A percentile compares a stretch with the other conserved stretches of the same genome.
These are phyloP conservation scores for Gordius sp. DNA, from an alignment of 2,888 invertebrate species.

Conservation along the genomic window DNA sequence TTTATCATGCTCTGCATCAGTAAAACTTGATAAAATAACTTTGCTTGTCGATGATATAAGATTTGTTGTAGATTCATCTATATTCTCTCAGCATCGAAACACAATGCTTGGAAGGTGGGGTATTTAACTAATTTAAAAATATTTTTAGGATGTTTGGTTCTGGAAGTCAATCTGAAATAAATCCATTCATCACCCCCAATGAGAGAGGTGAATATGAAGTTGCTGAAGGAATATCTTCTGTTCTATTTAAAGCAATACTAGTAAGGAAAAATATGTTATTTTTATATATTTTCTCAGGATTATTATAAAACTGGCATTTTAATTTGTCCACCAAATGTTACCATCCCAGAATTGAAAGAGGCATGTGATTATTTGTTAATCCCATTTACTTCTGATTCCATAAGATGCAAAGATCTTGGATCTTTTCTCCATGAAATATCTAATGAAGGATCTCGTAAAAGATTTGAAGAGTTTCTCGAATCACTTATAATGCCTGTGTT, in stretches of 20 bases:
- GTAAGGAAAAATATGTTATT: constrained; percentile 22
- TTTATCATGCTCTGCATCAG: not conserved
- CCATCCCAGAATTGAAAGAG: constrained; percentile 79
- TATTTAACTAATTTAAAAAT: constrained; percentile 4
- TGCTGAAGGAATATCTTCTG: constrained; percentile 79
- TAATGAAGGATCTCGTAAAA: constrained; percentile 90
- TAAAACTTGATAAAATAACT: constrained; percentile 37
- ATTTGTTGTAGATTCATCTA: constrained; percentile 66
- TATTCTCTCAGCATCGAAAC: constrained; percentile 77
- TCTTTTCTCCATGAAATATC: constrained; percentile 78
- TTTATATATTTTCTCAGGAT: constrained; percentile 33
- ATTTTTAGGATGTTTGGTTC: constrained; percentile 57
- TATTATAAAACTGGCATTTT: constrained; percentile 71
- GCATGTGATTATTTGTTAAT: constrained; percentile 92
- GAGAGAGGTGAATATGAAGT: constrained; percentile 86
- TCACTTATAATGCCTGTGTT: constrained; percentile 75
- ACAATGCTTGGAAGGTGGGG: constrained; percentile 66
- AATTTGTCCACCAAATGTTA: constrained; percentile 73
- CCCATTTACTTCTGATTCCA: constrained; percentile 79
- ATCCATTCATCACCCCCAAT: constrained; percentile 47
- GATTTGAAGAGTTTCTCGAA: constrained; percentile 83
- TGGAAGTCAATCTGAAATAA: not conserved
- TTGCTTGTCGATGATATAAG: constrained; percentile 84
- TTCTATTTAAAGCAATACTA: constrained; percentile 70
- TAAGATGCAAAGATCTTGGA: constrained; percentile 77